A percentile compares a stretch with the other conserved stretches of the same genome.
Conservation (phyloP, 1,140 invertebrate species). For the Drosophila oshimai region DNA sequence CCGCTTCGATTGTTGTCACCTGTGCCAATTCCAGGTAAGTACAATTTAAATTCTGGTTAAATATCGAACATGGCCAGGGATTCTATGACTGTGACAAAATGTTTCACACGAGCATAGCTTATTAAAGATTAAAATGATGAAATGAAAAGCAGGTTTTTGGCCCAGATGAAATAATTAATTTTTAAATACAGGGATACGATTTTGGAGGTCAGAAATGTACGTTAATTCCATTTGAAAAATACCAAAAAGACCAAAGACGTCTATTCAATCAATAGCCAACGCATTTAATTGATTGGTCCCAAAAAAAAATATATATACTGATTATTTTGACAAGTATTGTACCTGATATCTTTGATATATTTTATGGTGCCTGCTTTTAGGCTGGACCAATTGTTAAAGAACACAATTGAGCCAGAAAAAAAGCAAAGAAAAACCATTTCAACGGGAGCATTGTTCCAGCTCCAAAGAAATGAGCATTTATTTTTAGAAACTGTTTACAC, state of each 20-base stretch:
- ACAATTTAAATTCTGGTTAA: neutral
- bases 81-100: too few species aligned
- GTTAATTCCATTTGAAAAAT: too few species aligned
- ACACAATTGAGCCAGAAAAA: slow-evolving; percentile 5
- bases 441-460: slow-evolving; percentile 20
- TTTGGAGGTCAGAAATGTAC: too few species aligned
- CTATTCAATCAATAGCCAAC: neutral
- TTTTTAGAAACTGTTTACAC: slow-evolving; percentile 43
- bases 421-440: slow-evolving; percentile 21
- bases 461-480: slow-evolving; percentile 50
- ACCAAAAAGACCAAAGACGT: too few species aligned
- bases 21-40: slow-evolving; percentile 27
- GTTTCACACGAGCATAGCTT: too few species aligned
- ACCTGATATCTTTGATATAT: neutral
- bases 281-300: neutral
- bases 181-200: too few species aligned
- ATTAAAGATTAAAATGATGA: too few species aligned
- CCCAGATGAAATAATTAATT: too few species aligned
- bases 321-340: neutral
- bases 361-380: slow-evolving; percentile 1
- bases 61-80: too few species aligned
- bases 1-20: neutral
- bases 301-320: neutral
- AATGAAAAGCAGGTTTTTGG: too few species aligned
- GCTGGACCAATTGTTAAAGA: slow-evolving; percentile 26